Evolutionary conservation across 1,140 invertebrate species (phyloP).

Genomic region (Bombus sibiricus): DNA sequence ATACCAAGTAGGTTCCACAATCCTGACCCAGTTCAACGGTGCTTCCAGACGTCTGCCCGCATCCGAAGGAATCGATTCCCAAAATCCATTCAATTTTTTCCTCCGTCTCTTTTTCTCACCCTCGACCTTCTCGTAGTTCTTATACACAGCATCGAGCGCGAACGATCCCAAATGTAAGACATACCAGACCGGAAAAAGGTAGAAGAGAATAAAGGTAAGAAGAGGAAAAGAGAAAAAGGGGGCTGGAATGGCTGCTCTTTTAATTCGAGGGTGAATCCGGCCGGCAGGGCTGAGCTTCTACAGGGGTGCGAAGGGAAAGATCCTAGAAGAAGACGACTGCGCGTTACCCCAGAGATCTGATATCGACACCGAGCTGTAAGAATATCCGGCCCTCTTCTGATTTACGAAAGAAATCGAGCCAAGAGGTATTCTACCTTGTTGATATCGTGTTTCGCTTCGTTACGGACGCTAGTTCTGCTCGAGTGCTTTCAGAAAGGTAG

Average conservation of each 20-base stretch:
- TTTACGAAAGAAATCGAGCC: conserved; percentile 68
- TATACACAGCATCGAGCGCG: background rate
- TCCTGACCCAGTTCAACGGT: conserved; percentile 34
- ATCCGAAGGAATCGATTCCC: conserved; percentile 1
- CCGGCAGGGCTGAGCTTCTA: conserved; percentile 21
- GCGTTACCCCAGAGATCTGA: conserved; percentile 59
- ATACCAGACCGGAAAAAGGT: background rate
- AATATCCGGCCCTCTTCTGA: conserved; percentile 67
- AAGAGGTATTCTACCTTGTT: conserved; percentile 39
- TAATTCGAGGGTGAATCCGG: conserved; percentile 68
- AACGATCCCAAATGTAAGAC: background rate
- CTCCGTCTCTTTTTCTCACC: background rate
- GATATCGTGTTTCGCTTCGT: conserved; percentile 52
- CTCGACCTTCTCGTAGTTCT: conserved; percentile 31
- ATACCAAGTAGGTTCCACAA: background rate
- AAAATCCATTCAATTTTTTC: conserved; percentile 43
- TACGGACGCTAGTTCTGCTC: conserved; percentile 18
- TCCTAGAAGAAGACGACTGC: conserved; percentile 24
- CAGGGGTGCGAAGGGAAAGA: conserved; percentile 37
- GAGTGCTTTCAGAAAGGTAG: conserved; percentile 20
- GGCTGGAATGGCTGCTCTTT: conserved; percentile 66
- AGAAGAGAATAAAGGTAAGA: background rate
- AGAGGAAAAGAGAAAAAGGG: background rate
- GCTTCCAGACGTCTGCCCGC: too few species aligned
- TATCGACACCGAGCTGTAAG: conserved; percentile 70